Evolutionary conservation across 2,888 invertebrate genomes (phyloP), one percentile per base, ranked within the genome.

Genomic region (Cyclophora punctaria): DNA sequence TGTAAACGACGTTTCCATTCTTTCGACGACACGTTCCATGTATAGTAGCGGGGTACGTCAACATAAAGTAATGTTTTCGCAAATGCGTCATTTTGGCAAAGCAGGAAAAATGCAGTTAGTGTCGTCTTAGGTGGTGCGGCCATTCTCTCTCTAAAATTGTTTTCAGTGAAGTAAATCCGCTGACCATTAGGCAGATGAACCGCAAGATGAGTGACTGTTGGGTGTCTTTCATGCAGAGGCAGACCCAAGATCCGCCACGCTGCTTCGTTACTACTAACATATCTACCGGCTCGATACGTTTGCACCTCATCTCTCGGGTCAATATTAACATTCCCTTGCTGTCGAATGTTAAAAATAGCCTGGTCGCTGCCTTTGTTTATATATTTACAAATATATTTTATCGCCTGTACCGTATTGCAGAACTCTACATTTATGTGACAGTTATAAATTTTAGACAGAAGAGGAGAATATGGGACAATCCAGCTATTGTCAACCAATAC

Each of bases 11-110:
- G 60, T 53, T 58, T 56, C 54, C 54, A 61, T 41, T 52, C 42
- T 52, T n/a, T n/a, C n/a, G n/a, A n/a, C n/a, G n/a, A n/a, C n/a
- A n/a, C n/a, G n/a, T n/a, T n/a, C n/a, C n/a, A n/a, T n/a, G n/a
- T n/a, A n/a, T n/a, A n/a, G n/a, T n/a, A n/a, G n/a, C n/a, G n/a
- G n/a, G n/a, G n/a, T 50, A 60, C 7, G 46, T 49, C 40, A 40
- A 40, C 49, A 54, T 76, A 74, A 4, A 74, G 54, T 48, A 74
- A 55, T n/a, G 73, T 73, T 65, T 59, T 66, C 45, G 75, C 75
- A 62, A 74, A 75, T 37, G 46, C 53, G 51, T 76, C 71, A 45
- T 41, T 60, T 62, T 66, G 49, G 48, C 74, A 78, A 3, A 75
- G 58, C 35, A 56, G 42, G 48, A 79, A 77, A 60, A 77, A 78